Percentiles rank a stretch among this genome's conserved stretches.
phyloP scores from a whole-genome alignment of 2,888 invertebrate species.

The Lymantria dispar region DNA sequence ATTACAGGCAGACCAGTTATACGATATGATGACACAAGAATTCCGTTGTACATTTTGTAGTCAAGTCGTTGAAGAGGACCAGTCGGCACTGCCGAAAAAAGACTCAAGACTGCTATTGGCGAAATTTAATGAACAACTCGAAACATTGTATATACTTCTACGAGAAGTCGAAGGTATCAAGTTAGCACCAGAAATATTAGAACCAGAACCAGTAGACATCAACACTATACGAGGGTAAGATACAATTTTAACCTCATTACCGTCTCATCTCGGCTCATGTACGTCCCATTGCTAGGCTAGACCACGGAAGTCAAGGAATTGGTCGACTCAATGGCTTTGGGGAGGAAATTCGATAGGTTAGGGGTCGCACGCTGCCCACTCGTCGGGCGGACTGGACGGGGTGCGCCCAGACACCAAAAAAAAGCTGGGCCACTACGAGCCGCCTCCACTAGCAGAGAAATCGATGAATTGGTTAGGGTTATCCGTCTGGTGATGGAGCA shows the following conservation, averaged over 20 bases:
- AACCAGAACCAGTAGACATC: slow-evolving; percentile 96
- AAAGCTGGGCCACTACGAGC: too few species aligned
- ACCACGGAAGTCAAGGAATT: too few species aligned
- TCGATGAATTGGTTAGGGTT: too few species aligned
- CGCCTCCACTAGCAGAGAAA: too few species aligned
- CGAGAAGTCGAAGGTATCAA: slow-evolving; percentile 96
- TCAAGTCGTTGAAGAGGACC: slow-evolving; percentile 96
- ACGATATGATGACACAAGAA: slow-evolving; percentile 91
- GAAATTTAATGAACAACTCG: slow-evolving; percentile 96
- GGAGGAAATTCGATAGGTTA: too few species aligned
- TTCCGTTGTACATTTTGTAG: slow-evolving; percentile 95
- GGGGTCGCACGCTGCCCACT: too few species aligned
- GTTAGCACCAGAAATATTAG: slow-evolving; percentile 94
- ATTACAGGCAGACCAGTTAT: slow-evolving; percentile 90
- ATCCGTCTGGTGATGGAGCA: too few species aligned
- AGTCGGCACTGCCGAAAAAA: slow-evolving; percentile 95
- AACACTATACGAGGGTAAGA: slow-evolving; percentile 90
- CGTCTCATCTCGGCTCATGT: too few species aligned
- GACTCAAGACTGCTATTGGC: slow-evolving; percentile 95
- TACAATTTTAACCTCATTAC: background rate
- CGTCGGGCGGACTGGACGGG: too few species aligned
- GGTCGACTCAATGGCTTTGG: too few species aligned
- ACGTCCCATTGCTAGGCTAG: too few species aligned
- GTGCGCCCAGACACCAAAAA: too few species aligned
- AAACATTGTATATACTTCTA: slow-evolving; percentile 94